phyloP scores from a whole-genome alignment of 2,888 invertebrate species.

The Stictocephala bisonia region DNA sequence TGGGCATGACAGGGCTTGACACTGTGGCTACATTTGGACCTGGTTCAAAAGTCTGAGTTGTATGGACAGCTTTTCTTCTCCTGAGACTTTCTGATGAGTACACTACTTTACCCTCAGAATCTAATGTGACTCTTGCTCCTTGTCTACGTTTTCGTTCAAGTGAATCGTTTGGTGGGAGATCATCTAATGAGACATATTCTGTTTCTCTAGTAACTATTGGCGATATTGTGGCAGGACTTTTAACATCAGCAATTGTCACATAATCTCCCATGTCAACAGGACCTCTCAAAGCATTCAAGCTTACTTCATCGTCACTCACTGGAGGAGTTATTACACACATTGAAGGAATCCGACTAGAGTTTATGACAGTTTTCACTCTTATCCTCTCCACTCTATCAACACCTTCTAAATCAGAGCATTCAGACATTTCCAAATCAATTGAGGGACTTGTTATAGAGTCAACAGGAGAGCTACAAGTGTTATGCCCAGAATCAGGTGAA shows the following conservation, averaged over 20 bases:
- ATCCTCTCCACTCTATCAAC: conserved; percentile 88
- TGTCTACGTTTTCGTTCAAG: conserved; percentile 70
- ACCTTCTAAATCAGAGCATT: conserved; percentile 89
- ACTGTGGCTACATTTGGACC: conserved; percentile 84
- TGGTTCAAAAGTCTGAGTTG: conserved; percentile 80
- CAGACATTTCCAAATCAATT: conserved; percentile 82
- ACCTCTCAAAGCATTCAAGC: conserved; percentile 60
- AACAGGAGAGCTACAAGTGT: conserved; percentile 83
- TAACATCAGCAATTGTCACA: conserved; percentile 81
- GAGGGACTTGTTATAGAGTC: conserved; percentile 79
- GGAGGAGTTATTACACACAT: conserved; percentile 93
- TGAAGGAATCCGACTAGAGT: conserved; percentile 88
- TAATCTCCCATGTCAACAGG: conserved; percentile 78
- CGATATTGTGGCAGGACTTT: conserved; percentile 37
- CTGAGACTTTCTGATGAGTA: conserved; percentile 88
- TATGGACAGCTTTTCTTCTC: conserved; percentile 82
- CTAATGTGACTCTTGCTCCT: conserved; percentile 83
- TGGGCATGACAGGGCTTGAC: conserved; percentile 67
- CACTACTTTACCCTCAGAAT: conserved; percentile 88
- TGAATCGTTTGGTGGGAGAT: conserved; percentile 72
- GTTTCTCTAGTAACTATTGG: conserved; percentile 49
- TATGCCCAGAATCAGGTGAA: conserved; percentile 84
- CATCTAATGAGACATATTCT: conserved; percentile 85
- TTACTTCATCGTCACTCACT: conserved; percentile 86
- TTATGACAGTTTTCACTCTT: conserved; percentile 86